Evolutionary conservation across 2,797 vertebrate genomes (phyloP), one percentile per base, ranked within the genome.

Genomic region (Yasuhikotakia modesta): DNA sequence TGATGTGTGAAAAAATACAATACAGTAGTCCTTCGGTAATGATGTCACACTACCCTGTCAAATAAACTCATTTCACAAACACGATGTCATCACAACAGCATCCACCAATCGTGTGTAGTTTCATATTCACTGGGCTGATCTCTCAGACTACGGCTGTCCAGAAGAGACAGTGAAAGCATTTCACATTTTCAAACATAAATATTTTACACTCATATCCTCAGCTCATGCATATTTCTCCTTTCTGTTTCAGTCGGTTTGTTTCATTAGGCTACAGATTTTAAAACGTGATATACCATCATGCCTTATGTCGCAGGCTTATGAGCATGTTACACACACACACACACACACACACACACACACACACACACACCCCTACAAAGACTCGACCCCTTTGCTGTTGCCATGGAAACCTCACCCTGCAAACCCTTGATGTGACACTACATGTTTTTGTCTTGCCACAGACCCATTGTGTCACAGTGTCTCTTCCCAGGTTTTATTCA

Each of bases 391-490:
- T 63, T 73, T 55, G 24, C 74, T 78, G 85, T 86, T 86, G 71
- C 83, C 77, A 86, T 86, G 81, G 85, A 86, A 86, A 86, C 83
- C 53, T 77, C 58, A 61, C 57, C 58, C 71, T 79, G 61, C 68
- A 50, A 78, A 57, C 73, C 76, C 67, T 70, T 78, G 82, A 46
- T 53, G 71, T 78, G 58, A 75, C 73, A 79, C 45, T 32, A 70
- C 21, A 60, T 45, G 45, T 50, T 55, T 57, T 70, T 52, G 5
- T 4, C 24, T 21, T 2, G 46, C 27, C 52, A 48, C 63, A 17
- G 11, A 57, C 52, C 24, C 65, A 73, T 75, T 46, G 61, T 27
- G 45, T 22, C n/a, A 5, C n/a, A 24, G 45, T 30, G 55, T 71
- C 64, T 21, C 21, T n/a, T 48, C 21, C 17, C 66, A 53, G 6